These are phyloP conservation scores for Actenoides hombroni DNA, from an alignment of 2,113 vertebrate genomes.

Conservation along the genomic window DNA sequence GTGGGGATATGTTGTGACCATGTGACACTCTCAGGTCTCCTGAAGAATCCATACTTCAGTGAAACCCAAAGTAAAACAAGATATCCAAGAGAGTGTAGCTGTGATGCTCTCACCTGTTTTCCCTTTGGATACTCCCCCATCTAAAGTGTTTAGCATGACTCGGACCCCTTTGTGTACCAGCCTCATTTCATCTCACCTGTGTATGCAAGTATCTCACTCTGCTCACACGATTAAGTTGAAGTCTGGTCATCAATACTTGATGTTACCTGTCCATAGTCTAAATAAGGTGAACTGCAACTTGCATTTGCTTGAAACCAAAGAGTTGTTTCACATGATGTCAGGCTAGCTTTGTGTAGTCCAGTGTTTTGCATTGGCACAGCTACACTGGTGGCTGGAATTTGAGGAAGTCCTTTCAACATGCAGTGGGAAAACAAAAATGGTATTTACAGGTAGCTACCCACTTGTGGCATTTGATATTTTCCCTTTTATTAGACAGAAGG, in stretches of 20 bases:
- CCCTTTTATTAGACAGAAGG: background rate
- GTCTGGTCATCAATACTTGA: background rate
- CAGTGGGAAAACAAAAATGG: background rate
- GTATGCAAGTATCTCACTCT: background rate
- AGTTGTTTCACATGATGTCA: background rate
- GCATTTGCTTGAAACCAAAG: background rate
- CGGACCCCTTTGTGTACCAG: background rate
- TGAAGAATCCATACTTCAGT: background rate
- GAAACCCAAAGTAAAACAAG: background rate
- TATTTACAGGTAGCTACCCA: background rate
- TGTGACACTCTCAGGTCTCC: background rate
- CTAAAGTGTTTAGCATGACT: background rate
- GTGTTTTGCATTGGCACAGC: background rate
- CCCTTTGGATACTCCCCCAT: background rate
- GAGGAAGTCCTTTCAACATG: background rate
- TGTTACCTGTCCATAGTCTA: background rate
- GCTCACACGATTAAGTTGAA: background rate
- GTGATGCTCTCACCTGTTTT: background rate
- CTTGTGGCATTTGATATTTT: background rate
- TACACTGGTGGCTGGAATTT: background rate
- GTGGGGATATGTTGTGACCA: accelerated
- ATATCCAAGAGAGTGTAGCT: background rate
- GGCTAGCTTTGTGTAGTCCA: background rate
- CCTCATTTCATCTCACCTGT: background rate
- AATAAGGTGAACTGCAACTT: background rate